Evolutionary conservation across 2,797 vertebrate genomes (phyloP).

Genomic region (Muscicapa striata): DNA sequence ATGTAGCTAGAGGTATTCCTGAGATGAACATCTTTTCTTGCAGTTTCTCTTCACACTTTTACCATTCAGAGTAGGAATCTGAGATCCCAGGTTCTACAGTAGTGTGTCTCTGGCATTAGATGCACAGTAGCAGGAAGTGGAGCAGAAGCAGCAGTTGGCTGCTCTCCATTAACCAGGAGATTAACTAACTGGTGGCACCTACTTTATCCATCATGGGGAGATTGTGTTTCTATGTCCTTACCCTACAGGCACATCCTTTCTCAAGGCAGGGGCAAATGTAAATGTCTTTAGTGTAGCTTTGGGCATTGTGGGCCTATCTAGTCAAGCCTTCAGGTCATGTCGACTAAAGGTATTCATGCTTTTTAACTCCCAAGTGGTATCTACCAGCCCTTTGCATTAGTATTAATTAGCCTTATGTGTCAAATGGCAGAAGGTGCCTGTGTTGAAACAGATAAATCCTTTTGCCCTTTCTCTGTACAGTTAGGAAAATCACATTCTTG

Average conservation of each 20-base stretch:
- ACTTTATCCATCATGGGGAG: accelerated
- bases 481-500: neutral
- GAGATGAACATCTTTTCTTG: neutral
- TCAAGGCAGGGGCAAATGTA: neutral
- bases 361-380: neutral
- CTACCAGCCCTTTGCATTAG: neutral
- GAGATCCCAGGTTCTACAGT: accelerated
- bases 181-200: neutral
- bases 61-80: neutral
- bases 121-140: neutral
- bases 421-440: neutral
- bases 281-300: neutral
- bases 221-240: accelerated
- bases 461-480: accelerated
- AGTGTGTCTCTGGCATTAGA: neutral
- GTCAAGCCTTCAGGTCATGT: neutral
- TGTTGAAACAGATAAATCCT: neutral
- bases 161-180: neutral
- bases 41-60: neutral
- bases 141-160: neutral
- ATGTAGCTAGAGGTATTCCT: neutral
- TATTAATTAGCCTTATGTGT: neutral
- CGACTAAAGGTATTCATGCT: neutral
- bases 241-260: neutral
- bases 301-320: accelerated